Conservation (phyloP, 2,797 vertebrate genomes). For the Pterois miles region DNA sequence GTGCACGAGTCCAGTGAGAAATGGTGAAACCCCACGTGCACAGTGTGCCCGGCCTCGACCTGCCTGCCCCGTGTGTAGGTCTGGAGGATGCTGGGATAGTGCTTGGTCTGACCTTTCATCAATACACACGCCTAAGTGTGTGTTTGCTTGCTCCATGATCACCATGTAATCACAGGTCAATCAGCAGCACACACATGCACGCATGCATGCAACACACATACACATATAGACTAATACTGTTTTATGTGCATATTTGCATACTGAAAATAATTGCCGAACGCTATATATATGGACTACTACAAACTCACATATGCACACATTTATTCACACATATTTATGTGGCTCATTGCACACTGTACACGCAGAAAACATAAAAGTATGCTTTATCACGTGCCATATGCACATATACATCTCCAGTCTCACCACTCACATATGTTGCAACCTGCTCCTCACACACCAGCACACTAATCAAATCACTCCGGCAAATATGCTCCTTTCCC, state of each 20-base stretch:
- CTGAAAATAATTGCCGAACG: neutral
- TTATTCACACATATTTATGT: neutral
- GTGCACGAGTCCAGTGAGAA: slow-evolving; percentile 23
- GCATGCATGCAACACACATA: slow-evolving; percentile 3
- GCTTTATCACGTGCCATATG: neutral
- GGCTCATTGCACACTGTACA: neutral
- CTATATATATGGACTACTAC: neutral
- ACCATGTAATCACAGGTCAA: slow-evolving; percentile 37
- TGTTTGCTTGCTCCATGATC: neutral
- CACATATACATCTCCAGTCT: neutral
- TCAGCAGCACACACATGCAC: slow-evolving; percentile 21
- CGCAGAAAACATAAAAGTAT: neutral
- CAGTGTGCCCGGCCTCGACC: slow-evolving; percentile 37
- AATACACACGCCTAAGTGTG: slow-evolving; percentile 15
- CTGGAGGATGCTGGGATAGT: slow-evolving; percentile 43
- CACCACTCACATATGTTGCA: slow-evolving; percentile 26
- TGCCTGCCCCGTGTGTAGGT: slow-evolving; percentile 9
- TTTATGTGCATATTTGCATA: neutral
- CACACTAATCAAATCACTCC: slow-evolving; percentile 61
- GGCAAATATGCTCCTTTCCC: slow-evolving; percentile 25
- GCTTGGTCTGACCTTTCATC: slow-evolving; percentile 45
- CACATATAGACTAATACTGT: neutral
- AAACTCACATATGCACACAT: neutral
- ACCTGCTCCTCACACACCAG: slow-evolving; percentile 53
- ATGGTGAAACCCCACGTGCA: slow-evolving; percentile 42